Evolutionary conservation across 2,888 invertebrate genomes (phyloP).

Genomic region (Limnephilus lunatus): DNA sequence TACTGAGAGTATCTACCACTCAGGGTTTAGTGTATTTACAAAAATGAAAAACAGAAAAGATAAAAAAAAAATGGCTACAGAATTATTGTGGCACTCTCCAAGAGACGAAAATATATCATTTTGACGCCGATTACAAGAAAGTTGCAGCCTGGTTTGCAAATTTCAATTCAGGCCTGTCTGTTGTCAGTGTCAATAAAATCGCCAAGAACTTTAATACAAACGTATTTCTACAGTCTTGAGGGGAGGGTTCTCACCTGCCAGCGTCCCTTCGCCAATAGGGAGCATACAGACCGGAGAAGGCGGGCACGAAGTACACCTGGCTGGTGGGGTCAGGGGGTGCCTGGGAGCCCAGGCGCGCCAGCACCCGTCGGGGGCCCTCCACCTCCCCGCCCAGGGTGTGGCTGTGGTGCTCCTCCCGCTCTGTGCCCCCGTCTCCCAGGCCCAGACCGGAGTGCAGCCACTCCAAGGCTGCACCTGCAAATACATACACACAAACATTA

Average conservation of each 20-base stretch:
- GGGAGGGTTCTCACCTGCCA: conserved; percentile 76
- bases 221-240: conserved; percentile 49
- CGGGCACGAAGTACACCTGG: conserved; percentile 96
- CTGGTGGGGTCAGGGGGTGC: neutral
- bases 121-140: neutral
- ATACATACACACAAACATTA: neutral
- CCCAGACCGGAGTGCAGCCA: conserved; percentile 94
- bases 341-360: neutral
- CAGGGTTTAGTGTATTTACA: too few species aligned
- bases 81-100: too few species aligned
- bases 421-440: conserved; percentile 77
- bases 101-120: neutral
- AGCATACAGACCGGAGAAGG: conserved; percentile 96
- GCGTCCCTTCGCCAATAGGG: conserved; percentile 98
- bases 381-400: neutral
- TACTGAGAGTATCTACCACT: too few species aligned
- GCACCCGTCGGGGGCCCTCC: neutral
- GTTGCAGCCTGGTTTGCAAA: too few species aligned
- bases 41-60: too few species aligned
- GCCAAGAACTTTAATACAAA: neutral
- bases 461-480: conserved; percentile 85
- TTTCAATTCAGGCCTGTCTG: too few species aligned
- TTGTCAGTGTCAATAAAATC: too few species aligned
- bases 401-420: conserved; percentile 72
- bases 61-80: too few species aligned